A percentile compares a stretch with the other conserved stretches of the same genome.
phyloP scores from a whole-genome alignment of 2,797 vertebrate species.

The Tangara arthus region DNA sequence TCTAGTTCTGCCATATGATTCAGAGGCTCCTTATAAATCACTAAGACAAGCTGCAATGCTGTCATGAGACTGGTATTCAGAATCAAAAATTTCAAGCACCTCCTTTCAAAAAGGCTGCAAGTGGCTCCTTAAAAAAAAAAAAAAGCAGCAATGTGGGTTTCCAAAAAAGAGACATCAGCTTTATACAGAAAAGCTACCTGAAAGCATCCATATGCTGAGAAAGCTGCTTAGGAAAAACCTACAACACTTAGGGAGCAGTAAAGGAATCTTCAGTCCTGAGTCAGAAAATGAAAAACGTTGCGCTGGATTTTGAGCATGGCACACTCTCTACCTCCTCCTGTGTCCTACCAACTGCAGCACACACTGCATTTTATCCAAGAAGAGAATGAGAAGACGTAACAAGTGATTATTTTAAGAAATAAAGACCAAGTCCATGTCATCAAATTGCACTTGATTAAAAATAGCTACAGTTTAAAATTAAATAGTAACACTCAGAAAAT shows the following conservation, averaged over 20 bases:
- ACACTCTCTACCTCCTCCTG: background rate
- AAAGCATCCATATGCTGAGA: background rate
- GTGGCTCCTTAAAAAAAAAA: background rate
- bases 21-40: background rate
- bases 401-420: background rate
- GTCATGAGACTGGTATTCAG: background rate
- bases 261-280: background rate
- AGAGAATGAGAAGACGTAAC: background rate
- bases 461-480: constrained; percentile 31
- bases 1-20: background rate
- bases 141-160: background rate
- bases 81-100: background rate
- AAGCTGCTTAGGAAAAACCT: background rate
- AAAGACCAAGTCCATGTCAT: background rate
- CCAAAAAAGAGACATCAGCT: background rate
- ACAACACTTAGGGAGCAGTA: background rate
- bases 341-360: background rate
- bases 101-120: background rate
- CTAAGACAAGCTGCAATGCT: background rate
- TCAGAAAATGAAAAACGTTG: background rate
- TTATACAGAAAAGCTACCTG: background rate
- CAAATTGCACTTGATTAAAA: constrained; percentile 30
- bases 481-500: constrained; percentile 35
- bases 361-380: background rate
- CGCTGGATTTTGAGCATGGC: background rate